Percentiles rank a stretch among this genome's conserved stretches.
Conservation (phyloP, 2,113 vertebrate species). For the Pavo muticus region DNA sequence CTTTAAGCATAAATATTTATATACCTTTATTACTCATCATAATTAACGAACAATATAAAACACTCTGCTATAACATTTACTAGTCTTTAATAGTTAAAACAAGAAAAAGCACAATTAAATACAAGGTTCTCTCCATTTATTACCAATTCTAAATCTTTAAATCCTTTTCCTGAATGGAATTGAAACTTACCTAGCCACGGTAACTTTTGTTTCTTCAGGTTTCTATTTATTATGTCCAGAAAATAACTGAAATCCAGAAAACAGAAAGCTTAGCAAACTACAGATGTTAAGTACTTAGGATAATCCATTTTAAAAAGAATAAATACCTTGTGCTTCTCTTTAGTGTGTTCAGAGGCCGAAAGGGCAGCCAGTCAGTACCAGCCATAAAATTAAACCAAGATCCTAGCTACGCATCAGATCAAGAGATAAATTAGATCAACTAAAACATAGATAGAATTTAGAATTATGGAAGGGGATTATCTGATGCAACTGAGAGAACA, state of each 20-base stretch:
- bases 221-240: background rate
- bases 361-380: background rate
- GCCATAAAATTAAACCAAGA: background rate
- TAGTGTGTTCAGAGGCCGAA: background rate
- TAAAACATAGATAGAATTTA: background rate
- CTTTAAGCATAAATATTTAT: background rate
- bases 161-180: background rate
- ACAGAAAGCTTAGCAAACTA: background rate
- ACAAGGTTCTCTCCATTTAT: background rate
- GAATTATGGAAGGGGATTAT: background rate
- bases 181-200: background rate
- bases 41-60: background rate
- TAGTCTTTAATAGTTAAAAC: background rate
- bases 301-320: background rate
- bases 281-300: background rate
- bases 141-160: background rate
- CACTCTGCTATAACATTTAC: background rate
- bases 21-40: background rate
- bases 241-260: background rate
- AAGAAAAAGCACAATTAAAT: background rate
- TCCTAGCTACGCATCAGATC: background rate
- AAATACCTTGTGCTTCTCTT: background rate
- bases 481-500: background rate
- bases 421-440: background rate
- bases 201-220: background rate